These are phyloP conservation scores for Lanius ludovicianus DNA, from an alignment of 2,113 vertebrate species.

Conservation along the genomic window DNA sequence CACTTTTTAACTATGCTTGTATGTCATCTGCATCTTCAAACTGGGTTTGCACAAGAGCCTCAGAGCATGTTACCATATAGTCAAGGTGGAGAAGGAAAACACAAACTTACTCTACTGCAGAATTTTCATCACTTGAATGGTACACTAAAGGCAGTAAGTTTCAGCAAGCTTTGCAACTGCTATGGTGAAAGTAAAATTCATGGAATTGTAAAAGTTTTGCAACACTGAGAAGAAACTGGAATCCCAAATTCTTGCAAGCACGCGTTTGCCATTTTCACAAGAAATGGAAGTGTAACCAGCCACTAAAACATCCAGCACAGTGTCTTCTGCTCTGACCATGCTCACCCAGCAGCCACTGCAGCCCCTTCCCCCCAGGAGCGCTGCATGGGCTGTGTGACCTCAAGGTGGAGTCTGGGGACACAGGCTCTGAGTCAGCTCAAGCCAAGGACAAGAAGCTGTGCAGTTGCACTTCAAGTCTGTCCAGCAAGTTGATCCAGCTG, in stretches of 20 bases:
- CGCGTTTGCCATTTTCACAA: not conserved
- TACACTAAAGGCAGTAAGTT: not conserved
- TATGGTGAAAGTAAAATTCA: not conserved
- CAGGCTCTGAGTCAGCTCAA: not conserved
- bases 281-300: not conserved
- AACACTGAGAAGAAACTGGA: not conserved
- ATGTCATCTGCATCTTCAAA: not conserved
- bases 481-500: not conserved
- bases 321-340: fast-evolving
- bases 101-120: not conserved
- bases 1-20: not conserved
- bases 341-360: fast-evolving
- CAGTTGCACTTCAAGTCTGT: not conserved
- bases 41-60: not conserved
- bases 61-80: not conserved
- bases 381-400: not conserved
- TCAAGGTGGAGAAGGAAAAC: not conserved
- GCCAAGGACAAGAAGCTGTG: not conserved
- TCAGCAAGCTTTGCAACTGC: not conserved
- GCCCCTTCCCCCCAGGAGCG: not conserved
- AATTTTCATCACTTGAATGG: not conserved
- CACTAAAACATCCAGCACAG: fast-evolving
- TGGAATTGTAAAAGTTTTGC: not conserved
- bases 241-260: not conserved
- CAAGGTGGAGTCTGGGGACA: not conserved